These are phyloP conservation scores for Thamnophis elegans DNA, from an alignment of 2,797 vertebrate species.

Conservation along the genomic window DNA sequence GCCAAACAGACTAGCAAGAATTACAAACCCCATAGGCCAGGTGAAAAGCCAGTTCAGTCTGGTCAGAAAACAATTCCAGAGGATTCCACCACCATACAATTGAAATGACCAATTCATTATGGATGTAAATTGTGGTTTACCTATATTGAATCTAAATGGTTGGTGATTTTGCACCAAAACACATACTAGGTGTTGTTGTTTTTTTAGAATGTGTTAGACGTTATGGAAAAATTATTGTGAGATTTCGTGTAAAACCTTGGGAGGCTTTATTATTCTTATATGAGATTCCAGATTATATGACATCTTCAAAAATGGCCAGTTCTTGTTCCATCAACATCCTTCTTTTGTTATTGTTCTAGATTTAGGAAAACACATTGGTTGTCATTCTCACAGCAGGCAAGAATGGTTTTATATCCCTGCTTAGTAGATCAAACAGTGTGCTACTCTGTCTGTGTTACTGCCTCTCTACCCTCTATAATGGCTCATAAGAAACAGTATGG, in stretches of 20 bases:
- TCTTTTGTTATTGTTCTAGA: background rate
- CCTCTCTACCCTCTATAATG: background rate
- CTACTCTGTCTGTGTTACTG: background rate
- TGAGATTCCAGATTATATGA: background rate
- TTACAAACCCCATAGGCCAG: background rate
- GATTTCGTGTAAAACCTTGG: background rate
- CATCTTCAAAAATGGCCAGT: background rate
- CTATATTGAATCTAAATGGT: background rate
- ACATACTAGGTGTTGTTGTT: background rate
- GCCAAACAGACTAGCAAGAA: background rate
- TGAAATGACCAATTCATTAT: background rate
- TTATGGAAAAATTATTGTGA: background rate
- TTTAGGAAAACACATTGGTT: background rate
- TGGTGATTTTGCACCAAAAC: background rate
- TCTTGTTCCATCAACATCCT: background rate
- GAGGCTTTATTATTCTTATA: background rate
- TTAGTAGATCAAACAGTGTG: background rate
- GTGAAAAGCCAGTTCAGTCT: background rate
- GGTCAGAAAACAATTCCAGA: background rate
- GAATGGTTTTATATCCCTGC: background rate
- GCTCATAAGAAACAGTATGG: background rate
- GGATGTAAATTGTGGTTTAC: background rate
- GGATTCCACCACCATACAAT: background rate
- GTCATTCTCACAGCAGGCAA: background rate
- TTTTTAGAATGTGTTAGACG: background rate